Evolutionary conservation across 2,797 vertebrate genomes (phyloP).

Genomic region (Mus caroli): DNA sequence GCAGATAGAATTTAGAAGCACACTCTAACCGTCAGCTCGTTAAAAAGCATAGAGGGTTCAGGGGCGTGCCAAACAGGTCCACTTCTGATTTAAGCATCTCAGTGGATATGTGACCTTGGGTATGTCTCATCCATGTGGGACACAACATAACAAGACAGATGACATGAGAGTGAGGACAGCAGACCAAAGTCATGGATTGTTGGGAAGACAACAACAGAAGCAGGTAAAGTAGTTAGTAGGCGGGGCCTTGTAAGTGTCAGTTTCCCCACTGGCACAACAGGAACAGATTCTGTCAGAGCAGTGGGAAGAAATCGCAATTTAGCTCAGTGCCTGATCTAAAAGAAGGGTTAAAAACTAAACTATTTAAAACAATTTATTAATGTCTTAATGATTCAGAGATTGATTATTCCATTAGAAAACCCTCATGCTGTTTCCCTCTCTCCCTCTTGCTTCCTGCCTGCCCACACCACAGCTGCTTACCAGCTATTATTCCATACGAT

Average conservation of each 20-base stretch:
- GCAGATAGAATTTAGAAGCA: slow-evolving; percentile 52
- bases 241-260: background rate
- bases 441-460: slow-evolving; percentile 79
- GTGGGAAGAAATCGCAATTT: background rate
- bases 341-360: slow-evolving; percentile 77
- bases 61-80: background rate
- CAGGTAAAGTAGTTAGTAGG: background rate
- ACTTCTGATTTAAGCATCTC: background rate
- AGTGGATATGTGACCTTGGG: background rate
- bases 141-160: background rate
- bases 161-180: background rate
- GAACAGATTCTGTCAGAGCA: background rate
- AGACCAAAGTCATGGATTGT: background rate
- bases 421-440: slow-evolving; percentile 63
- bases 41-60: background rate
- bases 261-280: background rate
- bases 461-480: slow-evolving; percentile 82
- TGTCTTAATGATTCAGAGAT: slow-evolving; percentile 81
- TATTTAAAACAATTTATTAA: slow-evolving; percentile 75
- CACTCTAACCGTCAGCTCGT: background rate
- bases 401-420: slow-evolving; percentile 80
- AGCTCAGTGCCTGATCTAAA: background rate
- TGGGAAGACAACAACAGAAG: too few species aligned
- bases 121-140: background rate
- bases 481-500: slow-evolving; percentile 71